Evolutionary conservation across 2,113 vertebrate genomes (phyloP), one percentile per base, ranked within the genome.

Genomic region (Oncorhynchus tshawytscha): DNA sequence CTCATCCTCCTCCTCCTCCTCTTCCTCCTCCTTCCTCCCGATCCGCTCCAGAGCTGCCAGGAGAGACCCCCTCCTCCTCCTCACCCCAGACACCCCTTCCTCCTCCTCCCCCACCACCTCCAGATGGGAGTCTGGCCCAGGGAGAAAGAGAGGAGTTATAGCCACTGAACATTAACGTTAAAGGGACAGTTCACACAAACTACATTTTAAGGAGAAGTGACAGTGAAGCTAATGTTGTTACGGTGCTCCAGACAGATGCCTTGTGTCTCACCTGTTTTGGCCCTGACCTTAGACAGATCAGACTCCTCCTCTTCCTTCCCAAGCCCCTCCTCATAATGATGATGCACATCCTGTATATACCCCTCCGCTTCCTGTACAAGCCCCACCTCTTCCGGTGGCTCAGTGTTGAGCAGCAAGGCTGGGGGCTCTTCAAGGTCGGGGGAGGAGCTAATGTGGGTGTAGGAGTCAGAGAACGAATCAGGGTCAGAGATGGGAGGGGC

Each of bases 401-500:
- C 86, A 71, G 87, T 74, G 72, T 60, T 84, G 77, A 86, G 69
- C 70, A 22, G 76, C 4, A 73, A 73, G 31, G 62, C 70, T 4
- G 79, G 67, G 48, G 78, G 48, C 76, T 88, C 87, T 20, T 84
- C 87, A 15, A 86, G 68, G 49, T 84, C 87, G 7, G 86, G 68
- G 49, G 85, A 82, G 11, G 86, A 78, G 57, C 82, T 84, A 16
- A 91, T 71, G 81, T 91, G 89, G 69, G 91, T 81, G 77, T 83
- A 89, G 24, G 93, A 90, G 79, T 93, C 91, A 15, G 91, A 91
- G 81, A 91, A 92, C 1, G 88, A 86, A 62, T 93, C 90, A 0
- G 83, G 77, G 22, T 91, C 89, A 4, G 74, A 18, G 76, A 49
- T 69, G 71, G 80, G 69, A 68, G 72, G 75, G 0, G 49, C 60